A percentile compares a stretch with the other conserved stretches of the same genome.
These are phyloP conservation scores for Psophia crepitans DNA, from an alignment of 2,113 vertebrate species.

Conservation along the genomic window DNA sequence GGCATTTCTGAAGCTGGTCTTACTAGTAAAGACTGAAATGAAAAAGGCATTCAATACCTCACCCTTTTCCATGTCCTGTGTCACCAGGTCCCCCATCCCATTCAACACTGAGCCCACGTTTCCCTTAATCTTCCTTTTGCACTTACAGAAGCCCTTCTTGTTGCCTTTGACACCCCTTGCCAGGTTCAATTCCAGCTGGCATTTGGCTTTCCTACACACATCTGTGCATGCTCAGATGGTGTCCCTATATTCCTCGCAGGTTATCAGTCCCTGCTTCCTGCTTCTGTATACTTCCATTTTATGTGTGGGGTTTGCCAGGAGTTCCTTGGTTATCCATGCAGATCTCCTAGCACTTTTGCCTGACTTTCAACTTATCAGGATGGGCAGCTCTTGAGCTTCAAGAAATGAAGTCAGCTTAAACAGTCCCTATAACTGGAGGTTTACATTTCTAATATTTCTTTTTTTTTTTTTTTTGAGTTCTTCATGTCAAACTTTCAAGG, in stretches of 20 bases:
- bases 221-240: neutral
- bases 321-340: neutral
- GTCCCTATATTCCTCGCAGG: neutral
- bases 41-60: neutral
- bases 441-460: neutral
- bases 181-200: neutral
- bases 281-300: neutral
- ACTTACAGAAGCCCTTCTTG: neutral
- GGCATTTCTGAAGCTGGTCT: neutral
- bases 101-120: neutral
- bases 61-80: neutral
- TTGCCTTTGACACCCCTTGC: neutral
- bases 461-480: neutral
- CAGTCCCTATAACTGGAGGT: neutral
- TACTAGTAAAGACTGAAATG: neutral
- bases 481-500: neutral
- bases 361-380: neutral
- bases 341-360: neutral
- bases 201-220: neutral
- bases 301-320: neutral
- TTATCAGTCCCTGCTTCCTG: neutral
- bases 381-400: neutral
- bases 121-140: neutral
- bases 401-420: neutral
- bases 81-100: neutral